A percentile compares a stretch with the other conserved stretches of the same genome.
Conservation (phyloP, 2,113 vertebrate genomes). For the Pagrus major region DNA sequence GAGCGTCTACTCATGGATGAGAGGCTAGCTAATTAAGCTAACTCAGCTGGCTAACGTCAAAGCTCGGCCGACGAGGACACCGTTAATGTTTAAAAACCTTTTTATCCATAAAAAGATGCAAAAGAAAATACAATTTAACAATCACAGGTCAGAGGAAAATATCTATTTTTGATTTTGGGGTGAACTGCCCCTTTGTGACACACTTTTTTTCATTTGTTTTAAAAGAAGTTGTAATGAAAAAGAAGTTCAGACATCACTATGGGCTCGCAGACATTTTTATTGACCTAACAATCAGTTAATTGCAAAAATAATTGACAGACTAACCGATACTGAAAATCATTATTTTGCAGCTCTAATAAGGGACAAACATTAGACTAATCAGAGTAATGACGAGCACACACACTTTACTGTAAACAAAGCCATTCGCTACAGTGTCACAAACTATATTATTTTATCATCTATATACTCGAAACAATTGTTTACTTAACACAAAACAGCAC, state of each 20-base stretch:
- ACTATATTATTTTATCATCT: background rate
- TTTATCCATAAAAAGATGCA: too few species aligned
- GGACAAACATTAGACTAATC: background rate
- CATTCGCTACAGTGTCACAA: background rate
- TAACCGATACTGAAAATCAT: background rate
- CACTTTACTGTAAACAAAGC: background rate
- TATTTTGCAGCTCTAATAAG: background rate
- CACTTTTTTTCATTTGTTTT: too few species aligned
- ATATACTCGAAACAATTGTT: background rate
- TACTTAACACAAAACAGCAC: background rate
- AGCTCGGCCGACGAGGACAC: too few species aligned
- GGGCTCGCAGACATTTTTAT: background rate
- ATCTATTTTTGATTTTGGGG: too few species aligned
- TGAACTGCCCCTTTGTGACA: too few species aligned
- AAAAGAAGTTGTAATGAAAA: background rate
- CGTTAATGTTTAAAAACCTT: too few species aligned
- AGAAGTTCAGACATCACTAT: background rate
- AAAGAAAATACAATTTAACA: too few species aligned
- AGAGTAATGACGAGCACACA: background rate
- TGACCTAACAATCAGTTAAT: background rate
- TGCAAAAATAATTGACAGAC: background rate
- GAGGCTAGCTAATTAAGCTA: too few species aligned
- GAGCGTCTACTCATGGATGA: too few species aligned
- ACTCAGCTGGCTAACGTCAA: too few species aligned
- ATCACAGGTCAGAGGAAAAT: too few species aligned